A percentile compares a stretch with the other conserved stretches of the same genome.
Conservation (phyloP, 2,888 invertebrate genomes). For the Ommatoiulus sabulosus region DNA sequence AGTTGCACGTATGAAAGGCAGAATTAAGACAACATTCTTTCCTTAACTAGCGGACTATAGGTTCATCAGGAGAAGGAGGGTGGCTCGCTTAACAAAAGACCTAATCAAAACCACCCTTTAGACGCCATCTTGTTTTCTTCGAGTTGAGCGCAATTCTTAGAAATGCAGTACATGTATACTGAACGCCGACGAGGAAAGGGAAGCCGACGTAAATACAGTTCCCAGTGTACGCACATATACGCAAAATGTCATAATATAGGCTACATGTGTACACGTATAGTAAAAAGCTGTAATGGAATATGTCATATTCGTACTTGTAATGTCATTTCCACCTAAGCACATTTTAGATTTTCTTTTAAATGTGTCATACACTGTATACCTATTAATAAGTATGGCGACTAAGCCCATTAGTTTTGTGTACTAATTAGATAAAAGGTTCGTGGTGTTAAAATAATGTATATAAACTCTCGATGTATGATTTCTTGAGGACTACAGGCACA, state of each 20-base stretch:
- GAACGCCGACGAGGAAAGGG: neutral
- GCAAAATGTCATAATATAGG: neutral
- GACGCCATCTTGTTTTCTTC: slow-evolving; percentile 44
- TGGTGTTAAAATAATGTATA: too few species aligned
- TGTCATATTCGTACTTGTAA: neutral
- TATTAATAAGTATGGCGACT: too few species aligned
- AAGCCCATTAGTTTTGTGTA: too few species aligned
- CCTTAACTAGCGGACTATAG: slow-evolving; percentile 53
- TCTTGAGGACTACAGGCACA: too few species aligned
- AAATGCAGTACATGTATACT: neutral
- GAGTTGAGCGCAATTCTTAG: neutral
- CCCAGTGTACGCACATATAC: neutral
- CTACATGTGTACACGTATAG: neutral
- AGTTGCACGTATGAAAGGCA: slow-evolving; percentile 51
- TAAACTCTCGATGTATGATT: too few species aligned
- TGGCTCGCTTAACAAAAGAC: slow-evolving; percentile 46
- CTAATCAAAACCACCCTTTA: slow-evolving; percentile 50
- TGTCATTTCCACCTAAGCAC: neutral
- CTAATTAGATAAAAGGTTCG: too few species aligned
- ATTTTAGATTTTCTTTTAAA: too few species aligned
- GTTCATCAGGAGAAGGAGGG: slow-evolving; percentile 53
- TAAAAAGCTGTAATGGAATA: neutral
- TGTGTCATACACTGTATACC: too few species aligned
- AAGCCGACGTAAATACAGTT: neutral
- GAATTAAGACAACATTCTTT: slow-evolving; percentile 57